Base-by-base conservation (phyloP, 1,140 invertebrate genomes). In the Linepithema humile region DNA sequence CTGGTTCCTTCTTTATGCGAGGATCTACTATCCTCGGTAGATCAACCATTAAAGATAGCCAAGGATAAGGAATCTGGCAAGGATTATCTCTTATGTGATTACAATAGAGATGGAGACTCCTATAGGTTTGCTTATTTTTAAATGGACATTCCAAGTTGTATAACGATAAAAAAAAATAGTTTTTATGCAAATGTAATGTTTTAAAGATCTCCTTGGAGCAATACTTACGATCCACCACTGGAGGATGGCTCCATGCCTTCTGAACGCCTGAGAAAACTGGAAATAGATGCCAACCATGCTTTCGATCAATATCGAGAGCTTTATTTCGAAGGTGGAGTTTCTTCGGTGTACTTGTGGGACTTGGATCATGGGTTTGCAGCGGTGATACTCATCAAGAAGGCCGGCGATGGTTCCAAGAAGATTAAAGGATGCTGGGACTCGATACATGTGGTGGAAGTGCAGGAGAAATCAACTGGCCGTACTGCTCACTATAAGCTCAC, bases 361-460 rank as follows among this genome's bases (percentile, higher is more conserved):
- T 96, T 99, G 92, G 99, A 99, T 92, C 98, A 99, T 95, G 99
- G 99, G 3, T 99, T 99, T 96, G 99, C 99, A 87, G 99, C 99
- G 90, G 99, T 99, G 57, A 99, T 99, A 92, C 95, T 99, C 85
- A 99, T 99, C 88, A 99, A 99, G 95, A 99, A 99, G 95, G 98
- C 98, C 17, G 98, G 98, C 0, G 99, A 99, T 95, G 99, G 98
- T 17, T 97, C 96, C 92, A 98, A 98, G 93, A 99, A 99, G 95
- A 99, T 99, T 86, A 99, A 98, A 94, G 97, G 99, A 2, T 99
- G 99, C 93, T 99, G 99, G 99, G 99, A 99, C 94, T 99, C 99
- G 2, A 99, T 99, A 93, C 99, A 99, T 94, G 99, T 99, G 0
- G 98, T 99, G 17, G 99, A 99, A 95, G 98, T 99, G 0, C 97